These are phyloP conservation scores for Pteromalus puparum DNA, from an alignment of 1,140 invertebrate genomes.

Conservation along the genomic window DNA sequence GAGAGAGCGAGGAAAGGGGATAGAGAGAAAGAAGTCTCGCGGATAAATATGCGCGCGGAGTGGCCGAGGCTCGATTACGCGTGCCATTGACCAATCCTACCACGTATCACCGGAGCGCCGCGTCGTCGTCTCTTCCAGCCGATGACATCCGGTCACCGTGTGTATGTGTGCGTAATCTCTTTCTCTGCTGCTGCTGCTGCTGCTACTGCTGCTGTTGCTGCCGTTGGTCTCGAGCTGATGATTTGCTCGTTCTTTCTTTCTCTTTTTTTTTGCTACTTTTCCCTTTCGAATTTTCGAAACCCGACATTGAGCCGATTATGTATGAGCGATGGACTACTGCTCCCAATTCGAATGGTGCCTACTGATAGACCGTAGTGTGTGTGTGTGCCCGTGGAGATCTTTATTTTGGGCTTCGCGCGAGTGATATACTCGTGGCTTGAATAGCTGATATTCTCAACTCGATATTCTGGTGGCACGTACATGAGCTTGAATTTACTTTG, in stretches of 20 bases:
- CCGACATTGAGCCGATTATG: constrained; percentile 13
- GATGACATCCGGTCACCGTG: constrained; percentile 61
- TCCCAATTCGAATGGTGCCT: background rate
- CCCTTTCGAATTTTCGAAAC: constrained; percentile 50
- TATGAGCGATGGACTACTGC: background rate
- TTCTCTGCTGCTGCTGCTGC: constrained; percentile 31
- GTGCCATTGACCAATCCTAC: constrained; percentile 66
- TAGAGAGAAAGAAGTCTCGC: constrained; percentile 35
- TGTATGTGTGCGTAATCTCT: background rate
- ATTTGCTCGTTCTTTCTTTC: constrained; percentile 12
- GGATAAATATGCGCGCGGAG: constrained; percentile 59
- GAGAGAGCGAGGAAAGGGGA: background rate
- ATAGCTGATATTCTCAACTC: too few species aligned
- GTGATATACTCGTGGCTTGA: too few species aligned
- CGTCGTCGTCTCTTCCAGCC: constrained; percentile 51
- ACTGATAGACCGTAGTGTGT: too few species aligned
- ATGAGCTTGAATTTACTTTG: too few species aligned
- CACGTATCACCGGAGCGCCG: constrained; percentile 51
- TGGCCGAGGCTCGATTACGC: constrained; percentile 61
- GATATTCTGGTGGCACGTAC: too few species aligned
- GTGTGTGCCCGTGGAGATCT: too few species aligned
- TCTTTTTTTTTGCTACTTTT: constrained; percentile 38
- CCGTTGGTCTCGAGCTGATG: background rate
- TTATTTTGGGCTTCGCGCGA: too few species aligned
- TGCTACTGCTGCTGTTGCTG: constrained; percentile 39